These are phyloP conservation scores for Trichomycterus rosablanca DNA, from an alignment of 2,113 vertebrate genomes.

Conservation along the genomic window DNA sequence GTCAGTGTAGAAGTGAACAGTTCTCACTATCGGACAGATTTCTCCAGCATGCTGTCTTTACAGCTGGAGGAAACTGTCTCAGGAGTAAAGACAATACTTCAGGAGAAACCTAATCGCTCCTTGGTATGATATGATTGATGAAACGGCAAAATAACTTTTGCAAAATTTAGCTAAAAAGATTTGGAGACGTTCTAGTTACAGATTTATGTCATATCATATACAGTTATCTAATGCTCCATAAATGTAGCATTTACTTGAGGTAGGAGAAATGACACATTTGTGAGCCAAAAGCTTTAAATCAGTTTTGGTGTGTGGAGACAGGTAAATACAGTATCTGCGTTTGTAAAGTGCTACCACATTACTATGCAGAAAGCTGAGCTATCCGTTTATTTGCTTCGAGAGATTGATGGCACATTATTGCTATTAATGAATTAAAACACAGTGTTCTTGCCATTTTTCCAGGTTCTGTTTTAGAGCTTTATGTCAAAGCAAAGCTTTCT, in stretches of 20 bases:
- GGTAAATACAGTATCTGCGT: too few relatives aligned
- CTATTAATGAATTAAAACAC: slow-evolving; percentile 15
- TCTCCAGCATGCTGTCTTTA: slow-evolving; percentile 25
- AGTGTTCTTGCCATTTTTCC: too few relatives aligned
- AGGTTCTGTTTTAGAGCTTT: slow-evolving; percentile 1
- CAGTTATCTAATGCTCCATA: not conserved
- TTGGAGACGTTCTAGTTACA: not conserved
- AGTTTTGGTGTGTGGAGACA: not conserved
- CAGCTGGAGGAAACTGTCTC: slow-evolving; percentile 20
- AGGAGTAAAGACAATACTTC: slow-evolving; percentile 16
- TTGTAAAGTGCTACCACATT: too few relatives aligned
- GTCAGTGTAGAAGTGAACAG: slow-evolving; percentile 11
- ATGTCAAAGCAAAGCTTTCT: slow-evolving; percentile 26
- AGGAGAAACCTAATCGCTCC: slow-evolving; percentile 5
- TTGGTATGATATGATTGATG: slow-evolving; percentile 13
- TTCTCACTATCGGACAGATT: slow-evolving; percentile 23
- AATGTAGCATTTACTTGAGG: too few relatives aligned
- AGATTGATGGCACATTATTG: slow-evolving; percentile 21
- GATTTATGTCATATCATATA: slow-evolving; percentile 22
- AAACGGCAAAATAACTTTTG: not conserved
- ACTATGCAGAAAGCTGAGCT: too few relatives aligned
- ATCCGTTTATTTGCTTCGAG: slow-evolving; percentile 12
- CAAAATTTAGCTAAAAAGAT: slow-evolving; percentile 4
- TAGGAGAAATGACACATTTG: not conserved
- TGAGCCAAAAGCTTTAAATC: not conserved